phyloP scores from a whole-genome alignment of 1,140 invertebrate genomes.

The Hylyphantes graminicola region DNA sequence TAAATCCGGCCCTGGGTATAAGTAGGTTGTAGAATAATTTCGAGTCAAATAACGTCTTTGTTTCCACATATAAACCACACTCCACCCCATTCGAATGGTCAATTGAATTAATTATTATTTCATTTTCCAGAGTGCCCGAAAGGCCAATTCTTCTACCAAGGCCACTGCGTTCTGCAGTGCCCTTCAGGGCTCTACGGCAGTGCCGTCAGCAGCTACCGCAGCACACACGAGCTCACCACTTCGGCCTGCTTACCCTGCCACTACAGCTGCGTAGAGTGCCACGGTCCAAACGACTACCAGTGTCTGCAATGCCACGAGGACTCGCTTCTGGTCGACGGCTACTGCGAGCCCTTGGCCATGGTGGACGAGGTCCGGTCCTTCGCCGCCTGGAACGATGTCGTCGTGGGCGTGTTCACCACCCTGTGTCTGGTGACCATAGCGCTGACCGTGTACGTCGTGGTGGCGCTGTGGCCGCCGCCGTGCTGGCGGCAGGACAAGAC shows the following conservation, averaged over 20 bases:
- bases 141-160: slow-evolving; percentile 66
- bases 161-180: slow-evolving; percentile 68
- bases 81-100: too few relatives aligned
- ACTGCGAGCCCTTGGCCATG: slow-evolving; percentile 57
- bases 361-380: slow-evolving; percentile 56
- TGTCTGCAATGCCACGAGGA: slow-evolving; percentile 70
- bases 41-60: too few relatives aligned
- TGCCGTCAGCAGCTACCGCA: slow-evolving; percentile 50
- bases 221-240: slow-evolving; percentile 21
- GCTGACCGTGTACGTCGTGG: slow-evolving; percentile 61
- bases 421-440: slow-evolving; percentile 61
- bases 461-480: slow-evolving; percentile 25
- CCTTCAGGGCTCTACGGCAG: slow-evolving; percentile 64
- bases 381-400: slow-evolving; percentile 53
- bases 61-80: too few relatives aligned
- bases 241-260: slow-evolving; percentile 70
- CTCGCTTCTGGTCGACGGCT: slow-evolving; percentile 49
- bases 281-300: slow-evolving; percentile 72
- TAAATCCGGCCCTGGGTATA: too few relatives aligned
- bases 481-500: slow-evolving; percentile 8
- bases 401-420: slow-evolving; percentile 57
- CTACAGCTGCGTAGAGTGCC: slow-evolving; percentile 73
- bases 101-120: neutral
- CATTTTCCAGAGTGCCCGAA: slow-evolving; percentile 69
- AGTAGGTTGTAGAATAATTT: too few relatives aligned